A percentile compares a stretch with the other conserved stretches of the same genome.
Evolutionary conservation across 2,888 invertebrate species (phyloP).

Genomic region (Sepioteuthis lessoniana): DNA sequence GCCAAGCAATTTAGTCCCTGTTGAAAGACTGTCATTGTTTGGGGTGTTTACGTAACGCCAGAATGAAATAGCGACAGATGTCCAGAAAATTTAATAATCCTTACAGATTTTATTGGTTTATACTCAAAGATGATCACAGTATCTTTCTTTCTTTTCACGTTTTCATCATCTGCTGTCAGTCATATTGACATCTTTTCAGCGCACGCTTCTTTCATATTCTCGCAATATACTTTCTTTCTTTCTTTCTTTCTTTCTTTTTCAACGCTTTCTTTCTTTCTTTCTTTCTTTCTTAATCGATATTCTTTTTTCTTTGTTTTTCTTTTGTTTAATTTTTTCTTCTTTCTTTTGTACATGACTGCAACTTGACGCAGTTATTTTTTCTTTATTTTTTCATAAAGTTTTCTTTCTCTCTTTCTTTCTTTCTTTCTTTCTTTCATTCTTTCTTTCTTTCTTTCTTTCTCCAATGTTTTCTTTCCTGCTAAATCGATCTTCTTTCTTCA

Average conservation of each 20-base stretch:
- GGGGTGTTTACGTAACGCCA: neutral
- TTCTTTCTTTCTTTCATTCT: neutral
- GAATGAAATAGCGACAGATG: neutral
- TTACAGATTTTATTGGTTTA: neutral
- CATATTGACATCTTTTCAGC: neutral
- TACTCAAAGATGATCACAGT: neutral
- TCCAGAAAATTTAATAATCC: neutral
- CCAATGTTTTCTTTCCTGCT: neutral
- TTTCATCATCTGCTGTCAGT: no score
- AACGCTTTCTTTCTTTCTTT: neutral
- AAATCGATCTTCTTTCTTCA: no score
- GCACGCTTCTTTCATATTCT: neutral
- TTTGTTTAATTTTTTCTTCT: no score
- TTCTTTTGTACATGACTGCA: no score
- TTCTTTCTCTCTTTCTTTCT: neutral
- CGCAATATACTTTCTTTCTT: neutral
- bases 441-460: neutral
- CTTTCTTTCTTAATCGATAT: no score
- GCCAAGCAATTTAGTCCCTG: neutral
- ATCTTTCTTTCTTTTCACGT: neutral
- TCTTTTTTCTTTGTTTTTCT: neutral
- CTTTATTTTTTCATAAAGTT: neutral
- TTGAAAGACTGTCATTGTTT: neutral
- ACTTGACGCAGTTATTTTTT: neutral
- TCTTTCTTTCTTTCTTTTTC: neutral